phyloP scores from a whole-genome alignment of 2,797 vertebrate species.

The Chelidonichthys spinosus region DNA sequence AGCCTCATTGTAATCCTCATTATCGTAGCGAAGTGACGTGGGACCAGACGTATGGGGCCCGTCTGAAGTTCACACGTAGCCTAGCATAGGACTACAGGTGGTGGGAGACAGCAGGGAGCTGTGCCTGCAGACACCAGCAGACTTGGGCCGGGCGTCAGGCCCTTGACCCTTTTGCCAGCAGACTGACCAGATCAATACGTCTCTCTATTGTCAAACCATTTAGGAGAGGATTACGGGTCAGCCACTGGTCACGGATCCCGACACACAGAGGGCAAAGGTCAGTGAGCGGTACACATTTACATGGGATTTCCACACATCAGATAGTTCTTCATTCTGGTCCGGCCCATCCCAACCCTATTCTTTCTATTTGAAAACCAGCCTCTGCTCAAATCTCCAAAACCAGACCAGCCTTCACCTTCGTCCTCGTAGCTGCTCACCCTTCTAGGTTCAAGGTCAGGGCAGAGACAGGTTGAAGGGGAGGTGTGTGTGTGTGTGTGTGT shows the following conservation, averaged over 20 bases:
- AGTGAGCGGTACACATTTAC: conserved; percentile 61
- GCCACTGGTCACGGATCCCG: conserved; percentile 78
- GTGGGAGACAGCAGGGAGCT: conserved; percentile 27
- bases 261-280: conserved; percentile 77
- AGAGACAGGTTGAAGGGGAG: conserved; percentile 23
- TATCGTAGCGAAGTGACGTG: conserved; percentile 49
- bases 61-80: conserved; percentile 23
- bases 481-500: conserved; percentile 10
- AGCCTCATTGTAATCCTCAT: conserved; percentile 72
- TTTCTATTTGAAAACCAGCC: conserved; percentile 47
- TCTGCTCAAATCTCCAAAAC: conserved; percentile 39
- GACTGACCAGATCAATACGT: conserved; percentile 80
- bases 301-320: conserved; percentile 70
- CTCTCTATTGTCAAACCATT: conserved; percentile 83
- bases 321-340: not conserved
- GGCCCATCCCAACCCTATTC: not conserved
- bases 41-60: conserved; percentile 32
- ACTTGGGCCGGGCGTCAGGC: conserved; percentile 27
- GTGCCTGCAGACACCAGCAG: conserved; percentile 63
- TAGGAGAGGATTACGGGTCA: conserved; percentile 79
- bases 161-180: conserved; percentile 70
- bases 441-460: conserved; percentile 74
- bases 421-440: conserved; percentile 44
- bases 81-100: conserved; percentile 43
- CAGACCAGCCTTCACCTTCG: conserved; percentile 50